These are phyloP conservation scores for Drosophila quadrilineata DNA, from an alignment of 1,140 invertebrate species.

Conservation along the genomic window DNA sequence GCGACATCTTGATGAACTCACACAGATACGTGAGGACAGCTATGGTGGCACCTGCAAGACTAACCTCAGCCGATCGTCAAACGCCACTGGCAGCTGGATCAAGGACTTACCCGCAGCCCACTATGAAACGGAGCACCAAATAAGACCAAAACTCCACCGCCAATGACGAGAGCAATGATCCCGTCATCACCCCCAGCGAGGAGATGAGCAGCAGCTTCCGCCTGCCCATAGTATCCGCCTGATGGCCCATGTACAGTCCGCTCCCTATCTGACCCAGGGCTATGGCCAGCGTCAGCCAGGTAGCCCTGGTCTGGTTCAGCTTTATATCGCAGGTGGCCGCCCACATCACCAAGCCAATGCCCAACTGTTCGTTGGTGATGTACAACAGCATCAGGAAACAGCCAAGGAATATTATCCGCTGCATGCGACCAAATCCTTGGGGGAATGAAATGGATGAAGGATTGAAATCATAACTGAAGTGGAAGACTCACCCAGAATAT, in stretches of 20 bases:
- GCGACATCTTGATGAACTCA: slow-evolving; percentile 33
- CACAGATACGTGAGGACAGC: slow-evolving; percentile 30
- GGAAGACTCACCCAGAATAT: slow-evolving; percentile 24
- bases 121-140: slow-evolving; percentile 12
- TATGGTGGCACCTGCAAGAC: slow-evolving; percentile 18
- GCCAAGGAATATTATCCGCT: slow-evolving; percentile 4
- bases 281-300: slow-evolving; percentile 5
- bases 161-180: slow-evolving; percentile 22
- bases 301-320: background rate
- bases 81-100: background rate
- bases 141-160: slow-evolving; percentile 58
- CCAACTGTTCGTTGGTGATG: slow-evolving; percentile 42
- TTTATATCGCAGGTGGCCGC: slow-evolving; percentile 27
- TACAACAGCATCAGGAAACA: slow-evolving; percentile 2
- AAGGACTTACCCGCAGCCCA: slow-evolving; percentile 32
- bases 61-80: background rate
- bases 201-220: slow-evolving; percentile 32
- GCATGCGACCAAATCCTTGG: slow-evolving; percentile 48
- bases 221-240: slow-evolving; percentile 39
- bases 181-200: background rate
- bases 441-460: background rate
- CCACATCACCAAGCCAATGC: slow-evolving; percentile 19
- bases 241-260: slow-evolving; percentile 19
- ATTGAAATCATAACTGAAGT: background rate
- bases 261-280: slow-evolving; percentile 14